Evolutionary conservation across 2,888 invertebrate species (phyloP).

Genomic region (Drosophila percnosoma): DNA sequence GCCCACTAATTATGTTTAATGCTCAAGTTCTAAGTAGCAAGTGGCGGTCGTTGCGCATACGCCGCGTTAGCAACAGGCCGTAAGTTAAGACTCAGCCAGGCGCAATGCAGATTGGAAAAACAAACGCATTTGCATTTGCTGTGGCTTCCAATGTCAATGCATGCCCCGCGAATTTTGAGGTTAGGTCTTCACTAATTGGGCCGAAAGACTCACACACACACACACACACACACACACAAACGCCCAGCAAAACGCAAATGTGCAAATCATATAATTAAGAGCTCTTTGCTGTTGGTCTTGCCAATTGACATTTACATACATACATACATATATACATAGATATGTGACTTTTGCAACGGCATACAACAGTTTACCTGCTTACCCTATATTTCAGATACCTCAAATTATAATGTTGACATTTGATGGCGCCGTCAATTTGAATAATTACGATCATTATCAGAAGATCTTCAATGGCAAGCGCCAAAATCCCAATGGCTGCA

Average conservation of each 20-base stretch:
- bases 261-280: constrained; percentile 49
- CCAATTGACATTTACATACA: constrained; percentile 1
- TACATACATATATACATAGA: background rate
- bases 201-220: constrained; percentile 18
- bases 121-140: constrained; percentile 38
- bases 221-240: background rate
- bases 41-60: constrained; percentile 22
- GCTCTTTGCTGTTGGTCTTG: constrained; percentile 3
- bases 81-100: constrained; percentile 51
- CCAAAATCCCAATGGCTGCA: constrained; percentile 95
- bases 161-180: constrained; percentile 72
- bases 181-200: constrained; percentile 64
- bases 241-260: constrained; percentile 17
- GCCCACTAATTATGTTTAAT: constrained; percentile 70
- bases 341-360: background rate
- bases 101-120: constrained; percentile 60
- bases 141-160: constrained; percentile 66
- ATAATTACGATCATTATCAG: constrained; percentile 94
- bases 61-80: constrained; percentile 24
- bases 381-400: constrained; percentile 89
- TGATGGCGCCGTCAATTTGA: constrained; percentile 96
- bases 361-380: constrained; percentile 14
- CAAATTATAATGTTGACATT: constrained; percentile 97
- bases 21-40: constrained; percentile 48
- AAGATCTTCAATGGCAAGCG: constrained; percentile 92